These are phyloP conservation scores for Plectropomus leopardus DNA, from an alignment of 2,113 vertebrate species.

Conservation along the genomic window DNA sequence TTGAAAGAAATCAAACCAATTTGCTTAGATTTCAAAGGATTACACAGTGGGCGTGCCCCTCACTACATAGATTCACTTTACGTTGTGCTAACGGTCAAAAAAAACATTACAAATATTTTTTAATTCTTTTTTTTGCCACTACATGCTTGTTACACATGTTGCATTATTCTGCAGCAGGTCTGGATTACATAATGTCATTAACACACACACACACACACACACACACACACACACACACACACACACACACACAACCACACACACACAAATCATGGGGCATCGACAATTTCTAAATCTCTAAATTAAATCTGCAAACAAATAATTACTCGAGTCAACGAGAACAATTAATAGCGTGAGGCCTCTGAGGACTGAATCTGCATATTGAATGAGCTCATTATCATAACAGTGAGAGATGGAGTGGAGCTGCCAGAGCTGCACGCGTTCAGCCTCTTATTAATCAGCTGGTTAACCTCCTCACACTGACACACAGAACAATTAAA, in stretches of 20 bases:
- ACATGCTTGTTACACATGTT: no score
- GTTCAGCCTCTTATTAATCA: slow-evolving; percentile 2
- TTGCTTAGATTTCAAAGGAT: no score
- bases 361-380: slow-evolving; percentile 60
- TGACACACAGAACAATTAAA: not conserved
- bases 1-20: no score
- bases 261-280: slow-evolving; percentile 1
- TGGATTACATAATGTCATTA: slow-evolving; percentile 13
- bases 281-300: slow-evolving; percentile 47
- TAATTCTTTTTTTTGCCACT: no score
- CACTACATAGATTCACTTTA: no score
- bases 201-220: no score
- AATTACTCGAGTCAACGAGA: slow-evolving; percentile 64
- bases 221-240: slow-evolving; percentile 20
- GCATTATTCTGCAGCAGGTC: not conserved
- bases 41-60: no score
- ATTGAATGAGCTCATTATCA: slow-evolving; percentile 61
- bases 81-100: no score
- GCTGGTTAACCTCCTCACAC: slow-evolving; percentile 30
- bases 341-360: slow-evolving; percentile 48
- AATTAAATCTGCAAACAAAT: slow-evolving; percentile 69
- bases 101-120: no score
- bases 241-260: slow-evolving; percentile 1
- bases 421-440: slow-evolving; percentile 16
- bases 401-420: slow-evolving; percentile 31